phyloP scores from a whole-genome alignment of 2,888 invertebrate genomes.

The Athripsodes cinereus region DNA sequence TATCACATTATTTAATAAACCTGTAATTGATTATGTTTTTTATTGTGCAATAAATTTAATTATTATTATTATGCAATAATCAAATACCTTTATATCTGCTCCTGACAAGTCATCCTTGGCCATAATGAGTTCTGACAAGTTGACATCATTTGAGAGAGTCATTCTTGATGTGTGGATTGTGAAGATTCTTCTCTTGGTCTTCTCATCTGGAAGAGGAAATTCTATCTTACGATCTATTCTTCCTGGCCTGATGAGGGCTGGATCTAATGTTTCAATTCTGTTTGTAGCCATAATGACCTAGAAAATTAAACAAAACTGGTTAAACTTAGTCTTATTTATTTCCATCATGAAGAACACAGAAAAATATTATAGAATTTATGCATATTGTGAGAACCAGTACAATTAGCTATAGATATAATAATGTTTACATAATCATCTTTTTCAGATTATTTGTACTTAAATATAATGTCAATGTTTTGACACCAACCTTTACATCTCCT shows the following conservation, averaged over 20 bases:
- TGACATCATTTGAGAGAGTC: constrained; percentile 96
- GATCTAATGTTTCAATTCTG: constrained; percentile 97
- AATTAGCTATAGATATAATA: too few species aligned
- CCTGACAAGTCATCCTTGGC: constrained; percentile 99
- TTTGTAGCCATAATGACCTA: constrained; percentile 96
- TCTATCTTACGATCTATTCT: constrained; percentile 99
- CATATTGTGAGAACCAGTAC: too few species aligned
- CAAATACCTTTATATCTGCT: constrained; percentile 79
- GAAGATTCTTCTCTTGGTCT: constrained; percentile 94
- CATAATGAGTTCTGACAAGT: constrained; percentile 95
- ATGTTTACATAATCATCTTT: too few species aligned
- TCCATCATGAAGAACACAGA: too few species aligned
- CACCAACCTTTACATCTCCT: constrained; percentile 94
- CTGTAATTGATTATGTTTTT: neutral
- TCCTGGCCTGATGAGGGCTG: constrained; percentile 96
- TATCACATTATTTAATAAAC: too few species aligned
- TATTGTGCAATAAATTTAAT: neutral
- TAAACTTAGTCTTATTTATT: too few species aligned
- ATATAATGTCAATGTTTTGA: too few species aligned
- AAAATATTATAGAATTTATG: too few species aligned
- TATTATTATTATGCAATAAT: constrained; percentile 5
- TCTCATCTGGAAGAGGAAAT: constrained; percentile 98
- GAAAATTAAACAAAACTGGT: too few species aligned
- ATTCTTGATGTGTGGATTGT: constrained; percentile 98
- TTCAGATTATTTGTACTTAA: too few species aligned